phyloP scores from a whole-genome alignment of 2,888 invertebrate genomes.

The Hyposoter dolosus region DNA sequence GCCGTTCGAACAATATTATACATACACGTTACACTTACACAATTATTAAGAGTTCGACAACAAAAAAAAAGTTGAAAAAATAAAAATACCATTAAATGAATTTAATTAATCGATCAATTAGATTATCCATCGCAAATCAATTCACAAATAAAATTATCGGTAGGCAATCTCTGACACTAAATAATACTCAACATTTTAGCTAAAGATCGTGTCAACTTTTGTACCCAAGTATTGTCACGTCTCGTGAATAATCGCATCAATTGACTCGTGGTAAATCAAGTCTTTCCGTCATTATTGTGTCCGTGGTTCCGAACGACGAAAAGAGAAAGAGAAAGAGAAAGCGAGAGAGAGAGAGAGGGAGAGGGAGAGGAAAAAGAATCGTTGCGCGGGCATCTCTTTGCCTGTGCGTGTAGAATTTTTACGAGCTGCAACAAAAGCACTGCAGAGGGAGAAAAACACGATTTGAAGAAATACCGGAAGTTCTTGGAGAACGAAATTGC shows the following conservation, averaged over 20 bases:
- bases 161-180: neutral
- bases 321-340: neutral
- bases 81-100: neutral
- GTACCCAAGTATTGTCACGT: neutral
- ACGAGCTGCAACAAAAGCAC: constrained; percentile 27
- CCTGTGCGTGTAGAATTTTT: neutral
- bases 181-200: neutral
- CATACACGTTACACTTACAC: constrained; percentile 57
- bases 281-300: constrained; percentile 26
- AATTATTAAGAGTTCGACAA: neutral
- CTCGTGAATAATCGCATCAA: neutral
- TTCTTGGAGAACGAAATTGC: neutral
- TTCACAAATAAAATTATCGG: neutral
- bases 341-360: neutral
- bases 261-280: constrained; percentile 7
- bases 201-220: neutral
- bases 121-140: neutral
- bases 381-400: constrained; percentile 26
- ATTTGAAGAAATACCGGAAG: neutral
- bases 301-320: constrained; percentile 11
- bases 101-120: neutral
- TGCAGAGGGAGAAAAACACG: constrained; percentile 21
- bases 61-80: neutral
- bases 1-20: constrained; percentile 73
- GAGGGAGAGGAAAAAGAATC: constrained; percentile 14